These are phyloP conservation scores for Drosophila eugracilis DNA, from an alignment of 1,140 invertebrate genomes.

Conservation along the genomic window DNA sequence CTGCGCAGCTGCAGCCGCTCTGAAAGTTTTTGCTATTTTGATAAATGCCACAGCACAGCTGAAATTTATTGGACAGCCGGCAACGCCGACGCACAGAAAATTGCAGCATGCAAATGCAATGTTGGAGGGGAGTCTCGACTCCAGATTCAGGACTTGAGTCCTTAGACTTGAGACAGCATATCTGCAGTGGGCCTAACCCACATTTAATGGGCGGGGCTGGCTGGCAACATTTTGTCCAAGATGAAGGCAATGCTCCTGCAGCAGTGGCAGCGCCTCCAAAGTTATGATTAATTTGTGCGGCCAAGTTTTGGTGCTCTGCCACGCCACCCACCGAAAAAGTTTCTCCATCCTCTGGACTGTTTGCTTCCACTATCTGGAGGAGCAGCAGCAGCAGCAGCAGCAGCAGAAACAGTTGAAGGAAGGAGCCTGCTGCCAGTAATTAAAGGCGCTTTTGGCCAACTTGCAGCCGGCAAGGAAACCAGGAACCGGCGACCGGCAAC, in stretches of 20 bases:
- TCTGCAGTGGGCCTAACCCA: slow-evolving; percentile 56
- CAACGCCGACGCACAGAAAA: slow-evolving; percentile 42
- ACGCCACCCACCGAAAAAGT: slow-evolving; percentile 65
- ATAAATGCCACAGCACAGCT: slow-evolving; percentile 60
- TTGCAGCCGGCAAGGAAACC: slow-evolving; percentile 35
- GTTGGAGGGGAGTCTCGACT: slow-evolving; percentile 6
- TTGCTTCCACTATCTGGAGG: slow-evolving; percentile 46
- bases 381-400: slow-evolving; percentile 8
- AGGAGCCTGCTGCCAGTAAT: slow-evolving; percentile 52
- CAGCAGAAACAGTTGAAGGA: no score
- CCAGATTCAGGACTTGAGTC: neutral
- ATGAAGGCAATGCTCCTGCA: slow-evolving; percentile 43
- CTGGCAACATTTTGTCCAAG: slow-evolving; percentile 47
- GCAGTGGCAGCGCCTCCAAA: slow-evolving; percentile 62
- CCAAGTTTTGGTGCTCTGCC: slow-evolving; percentile 68
- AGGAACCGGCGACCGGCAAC: slow-evolving; percentile 18
- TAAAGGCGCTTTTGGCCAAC: slow-evolving; percentile 67
- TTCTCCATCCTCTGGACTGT: slow-evolving; percentile 32
- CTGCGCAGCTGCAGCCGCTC: slow-evolving; percentile 67
- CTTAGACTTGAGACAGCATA: slow-evolving; percentile 4
- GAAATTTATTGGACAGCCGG: slow-evolving; percentile 71
- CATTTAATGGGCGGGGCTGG: slow-evolving; percentile 60
- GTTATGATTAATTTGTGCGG: slow-evolving; percentile 80
- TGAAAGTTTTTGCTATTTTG: slow-evolving; percentile 63
- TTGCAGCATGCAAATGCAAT: slow-evolving; percentile 44